A percentile compares a stretch with the other conserved stretches of the same genome.
Conservation (phyloP, 2,888 invertebrate species). For the Drosophila subquinaria region DNA sequence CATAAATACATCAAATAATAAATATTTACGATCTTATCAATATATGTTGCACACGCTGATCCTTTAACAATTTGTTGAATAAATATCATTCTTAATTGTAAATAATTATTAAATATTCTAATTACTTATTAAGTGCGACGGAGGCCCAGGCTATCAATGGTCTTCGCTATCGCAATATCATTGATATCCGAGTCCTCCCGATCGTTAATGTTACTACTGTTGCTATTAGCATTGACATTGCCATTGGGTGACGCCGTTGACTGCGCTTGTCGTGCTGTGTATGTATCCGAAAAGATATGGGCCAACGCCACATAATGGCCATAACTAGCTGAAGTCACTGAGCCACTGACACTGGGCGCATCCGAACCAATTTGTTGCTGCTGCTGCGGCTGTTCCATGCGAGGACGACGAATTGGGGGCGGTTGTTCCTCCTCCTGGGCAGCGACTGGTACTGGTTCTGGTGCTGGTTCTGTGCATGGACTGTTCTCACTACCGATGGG, state of each 20-base stretch:
- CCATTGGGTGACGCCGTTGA: background rate
- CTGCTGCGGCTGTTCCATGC: slow-evolving; percentile 36
- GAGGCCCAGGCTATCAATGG: slow-evolving; percentile 50
- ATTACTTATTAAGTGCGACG: slow-evolving; percentile 41
- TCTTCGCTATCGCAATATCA: slow-evolving; percentile 51
- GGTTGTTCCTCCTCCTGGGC: slow-evolving; percentile 41
- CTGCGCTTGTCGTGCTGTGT: slow-evolving; percentile 2
- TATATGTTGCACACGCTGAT: slow-evolving; percentile 53
- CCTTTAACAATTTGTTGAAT: slow-evolving; percentile 43
- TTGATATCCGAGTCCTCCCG: slow-evolving; percentile 28
- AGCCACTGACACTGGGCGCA: background rate
- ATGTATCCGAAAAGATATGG: slow-evolving; percentile 43
- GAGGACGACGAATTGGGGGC: slow-evolving; percentile 54
- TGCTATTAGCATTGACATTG: slow-evolving; percentile 1
- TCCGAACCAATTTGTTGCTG: background rate
- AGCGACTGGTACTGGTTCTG: background rate
- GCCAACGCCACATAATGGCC: slow-evolving; percentile 46
- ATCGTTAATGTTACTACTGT: slow-evolving; percentile 22
- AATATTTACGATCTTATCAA: slow-evolving; percentile 39
- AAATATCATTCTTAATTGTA: slow-evolving; percentile 44
- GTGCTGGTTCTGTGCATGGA: background rate
- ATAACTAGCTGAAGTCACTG: slow-evolving; percentile 7
- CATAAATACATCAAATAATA: slow-evolving; percentile 38
- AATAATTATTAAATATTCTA: background rate
- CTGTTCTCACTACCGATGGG: slow-evolving; percentile 15